Percentiles rank a stretch among this genome's conserved stretches.
phyloP scores from a whole-genome alignment of 2,797 vertebrate genomes.

The Otolemur crassicaudatus region DNA sequence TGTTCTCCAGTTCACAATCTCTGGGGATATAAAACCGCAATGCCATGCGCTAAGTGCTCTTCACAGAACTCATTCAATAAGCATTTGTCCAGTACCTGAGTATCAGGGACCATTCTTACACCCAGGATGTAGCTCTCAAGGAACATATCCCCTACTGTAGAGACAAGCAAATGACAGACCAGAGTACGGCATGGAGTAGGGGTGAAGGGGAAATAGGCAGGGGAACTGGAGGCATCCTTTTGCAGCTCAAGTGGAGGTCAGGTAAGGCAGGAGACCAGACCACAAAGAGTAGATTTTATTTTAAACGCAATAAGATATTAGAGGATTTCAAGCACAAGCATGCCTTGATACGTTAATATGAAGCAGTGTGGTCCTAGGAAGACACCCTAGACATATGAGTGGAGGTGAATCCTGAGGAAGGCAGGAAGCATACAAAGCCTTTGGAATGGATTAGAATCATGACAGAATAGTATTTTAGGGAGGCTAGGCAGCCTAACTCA shows the following conservation, averaged over 20 bases:
- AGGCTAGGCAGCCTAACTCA: background rate
- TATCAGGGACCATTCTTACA: background rate
- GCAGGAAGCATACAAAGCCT: background rate
- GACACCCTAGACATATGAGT: background rate
- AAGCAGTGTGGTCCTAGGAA: background rate
- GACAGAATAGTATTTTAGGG: background rate
- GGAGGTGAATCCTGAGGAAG: background rate
- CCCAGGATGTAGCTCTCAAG: background rate
- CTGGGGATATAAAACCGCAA: background rate
- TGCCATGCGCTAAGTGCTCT: background rate
- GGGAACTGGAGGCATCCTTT: background rate
- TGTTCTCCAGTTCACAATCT: background rate
- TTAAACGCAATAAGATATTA: background rate
- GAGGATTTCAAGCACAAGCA: background rate
- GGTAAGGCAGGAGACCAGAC: background rate
- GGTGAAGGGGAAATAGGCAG: too few relatives aligned
- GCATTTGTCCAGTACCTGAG: background rate
- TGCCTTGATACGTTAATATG: background rate
- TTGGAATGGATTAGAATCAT: background rate
- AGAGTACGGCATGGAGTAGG: background rate
- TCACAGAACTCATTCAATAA: background rate
- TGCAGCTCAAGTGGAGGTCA: background rate
- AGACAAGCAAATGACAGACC: background rate
- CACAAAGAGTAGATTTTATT: background rate
- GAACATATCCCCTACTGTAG: background rate